phyloP scores from a whole-genome alignment of 2,113 vertebrate species.

The Peromyscus maniculatus region DNA sequence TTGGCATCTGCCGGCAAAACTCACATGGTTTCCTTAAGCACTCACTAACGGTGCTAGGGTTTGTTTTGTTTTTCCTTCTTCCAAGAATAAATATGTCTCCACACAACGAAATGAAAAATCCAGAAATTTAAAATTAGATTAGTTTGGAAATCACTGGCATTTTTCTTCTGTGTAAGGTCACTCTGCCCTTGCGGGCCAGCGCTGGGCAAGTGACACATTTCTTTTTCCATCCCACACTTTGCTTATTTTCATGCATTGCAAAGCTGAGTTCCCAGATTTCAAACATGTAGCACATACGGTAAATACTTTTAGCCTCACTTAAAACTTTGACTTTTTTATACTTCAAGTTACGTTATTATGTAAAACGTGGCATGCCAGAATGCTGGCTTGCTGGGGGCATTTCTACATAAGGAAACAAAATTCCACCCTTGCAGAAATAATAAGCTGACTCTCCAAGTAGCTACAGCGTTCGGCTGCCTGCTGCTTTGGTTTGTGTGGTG shows the following conservation, averaged over 20 bases:
- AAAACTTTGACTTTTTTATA: constrained; percentile 40
- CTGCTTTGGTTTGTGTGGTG: neutral
- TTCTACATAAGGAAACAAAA: constrained; percentile 54
- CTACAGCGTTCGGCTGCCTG: neutral
- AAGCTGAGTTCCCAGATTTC: constrained; percentile 40
- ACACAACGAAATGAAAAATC: constrained; percentile 65
- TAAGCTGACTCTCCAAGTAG: constrained; percentile 36
- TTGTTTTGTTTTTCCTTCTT: neutral
- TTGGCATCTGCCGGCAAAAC: neutral
- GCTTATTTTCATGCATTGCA: constrained; percentile 67
- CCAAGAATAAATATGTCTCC: constrained; percentile 58
- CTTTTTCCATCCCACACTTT: constrained; percentile 66
- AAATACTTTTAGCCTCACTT: constrained; percentile 68
- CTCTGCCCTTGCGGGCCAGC: constrained; percentile 69
- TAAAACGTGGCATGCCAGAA: constrained; percentile 51
- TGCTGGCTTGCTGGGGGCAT: neutral
- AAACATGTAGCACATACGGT: constrained; percentile 6
- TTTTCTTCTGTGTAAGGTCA: constrained; percentile 77
- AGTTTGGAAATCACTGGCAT: constrained; percentile 70
- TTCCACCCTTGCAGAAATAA: constrained; percentile 55
- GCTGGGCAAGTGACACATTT: constrained; percentile 75
- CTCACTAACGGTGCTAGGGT: neutral
- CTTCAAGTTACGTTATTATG: neutral
- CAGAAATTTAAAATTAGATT: constrained; percentile 79
- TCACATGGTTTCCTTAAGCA: constrained; percentile 52